Percentiles rank a stretch among this genome's conserved stretches.
These are phyloP conservation scores for Boleophthalmus pectinirostris DNA, from an alignment of 2,113 vertebrate genomes.

Conservation along the genomic window DNA sequence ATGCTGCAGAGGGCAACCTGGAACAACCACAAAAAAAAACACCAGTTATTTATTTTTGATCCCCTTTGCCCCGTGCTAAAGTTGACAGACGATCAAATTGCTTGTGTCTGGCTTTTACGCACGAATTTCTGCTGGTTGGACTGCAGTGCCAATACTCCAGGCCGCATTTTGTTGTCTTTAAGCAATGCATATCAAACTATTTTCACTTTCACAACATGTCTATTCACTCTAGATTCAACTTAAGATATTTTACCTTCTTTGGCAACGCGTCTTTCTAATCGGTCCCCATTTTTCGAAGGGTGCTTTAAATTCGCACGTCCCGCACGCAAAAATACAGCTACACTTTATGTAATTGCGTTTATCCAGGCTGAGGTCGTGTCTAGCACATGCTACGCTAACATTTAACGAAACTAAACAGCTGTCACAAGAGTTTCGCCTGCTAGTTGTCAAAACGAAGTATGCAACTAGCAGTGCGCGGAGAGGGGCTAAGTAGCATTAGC, in stretches of 20 bases:
- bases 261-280: not conserved
- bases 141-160: not conserved
- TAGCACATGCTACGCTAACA: conserved; percentile 5
- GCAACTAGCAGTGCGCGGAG: conserved; percentile 5
- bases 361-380: conserved; percentile 9
- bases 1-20: conserved; percentile 59
- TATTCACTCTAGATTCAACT: not conserved
- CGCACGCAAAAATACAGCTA: not conserved
- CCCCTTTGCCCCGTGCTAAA: not conserved
- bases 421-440: not conserved
- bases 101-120: not conserved
- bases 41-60: not conserved
- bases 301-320: not conserved
- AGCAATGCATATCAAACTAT: not conserved
- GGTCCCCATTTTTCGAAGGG: not conserved
- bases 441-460: conserved; percentile 10
- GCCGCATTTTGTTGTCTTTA: conserved; percentile 22
- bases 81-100: not conserved
- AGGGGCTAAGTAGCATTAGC: conserved; percentile 47
- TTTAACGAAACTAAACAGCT: conserved; percentile 9
- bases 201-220: not conserved
- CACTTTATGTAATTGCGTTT: not conserved
- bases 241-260: not conserved
- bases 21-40: conserved; percentile 10
- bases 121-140: not conserved